These are phyloP conservation scores for Pelochelys cantorii DNA, from an alignment of 2,797 vertebrate genomes.

Conservation along the genomic window DNA sequence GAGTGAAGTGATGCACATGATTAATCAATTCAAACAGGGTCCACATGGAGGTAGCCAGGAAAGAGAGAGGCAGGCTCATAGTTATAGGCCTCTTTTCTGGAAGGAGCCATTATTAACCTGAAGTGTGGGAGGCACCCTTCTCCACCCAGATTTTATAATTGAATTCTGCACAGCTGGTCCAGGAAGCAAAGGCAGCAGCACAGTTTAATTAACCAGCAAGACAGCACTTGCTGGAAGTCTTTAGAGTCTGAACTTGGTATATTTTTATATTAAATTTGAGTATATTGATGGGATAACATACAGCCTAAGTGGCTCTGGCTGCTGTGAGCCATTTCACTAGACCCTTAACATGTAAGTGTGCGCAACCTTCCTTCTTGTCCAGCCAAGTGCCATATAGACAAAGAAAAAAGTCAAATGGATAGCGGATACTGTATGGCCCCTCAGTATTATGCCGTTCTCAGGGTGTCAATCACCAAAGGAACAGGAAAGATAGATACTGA, in stretches of 20 bases:
- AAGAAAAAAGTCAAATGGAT: background rate
- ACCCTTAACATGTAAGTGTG: background rate
- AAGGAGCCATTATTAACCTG: background rate
- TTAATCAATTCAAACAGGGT: background rate
- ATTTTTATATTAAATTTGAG: background rate
- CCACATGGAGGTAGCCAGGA: background rate
- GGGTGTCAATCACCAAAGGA: background rate
- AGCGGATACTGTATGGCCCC: background rate
- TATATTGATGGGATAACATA: background rate
- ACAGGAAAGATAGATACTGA: background rate
- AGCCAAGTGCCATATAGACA: background rate
- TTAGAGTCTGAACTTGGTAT: background rate
- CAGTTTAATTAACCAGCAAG: background rate
- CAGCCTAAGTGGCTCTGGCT: background rate
- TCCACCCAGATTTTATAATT: background rate
- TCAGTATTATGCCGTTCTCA: background rate
- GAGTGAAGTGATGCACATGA: background rate
- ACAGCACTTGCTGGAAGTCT: background rate
- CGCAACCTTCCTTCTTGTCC: background rate
- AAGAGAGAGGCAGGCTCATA: background rate
- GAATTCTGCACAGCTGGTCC: background rate
- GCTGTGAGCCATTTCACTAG: background rate
- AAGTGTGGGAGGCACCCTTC: background rate
- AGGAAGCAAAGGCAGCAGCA: background rate
- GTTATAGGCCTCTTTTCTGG: background rate